Percentiles rank a stretch among this genome's conserved stretches.
phyloP scores from a whole-genome alignment of 2,888 invertebrate genomes.

The Trichopoda pennipes region DNA sequence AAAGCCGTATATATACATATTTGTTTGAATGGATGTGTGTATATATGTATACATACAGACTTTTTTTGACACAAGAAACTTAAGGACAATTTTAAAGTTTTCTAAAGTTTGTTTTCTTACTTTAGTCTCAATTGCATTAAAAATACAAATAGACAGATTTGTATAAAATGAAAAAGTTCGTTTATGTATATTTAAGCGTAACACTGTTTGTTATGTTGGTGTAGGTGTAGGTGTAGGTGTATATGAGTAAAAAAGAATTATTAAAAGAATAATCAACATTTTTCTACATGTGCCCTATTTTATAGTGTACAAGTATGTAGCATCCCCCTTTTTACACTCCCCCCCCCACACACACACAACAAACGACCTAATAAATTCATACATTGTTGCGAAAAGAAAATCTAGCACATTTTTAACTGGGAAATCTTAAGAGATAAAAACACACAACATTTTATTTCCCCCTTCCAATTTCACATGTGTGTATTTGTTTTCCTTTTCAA shows the following conservation, averaged over 20 bases:
- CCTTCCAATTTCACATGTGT: slow-evolving; percentile 18
- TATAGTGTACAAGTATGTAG: not conserved
- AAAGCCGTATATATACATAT: not conserved
- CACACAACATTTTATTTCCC: not conserved
- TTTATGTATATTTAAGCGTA: slow-evolving; percentile 3
- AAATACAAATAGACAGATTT: slow-evolving; percentile 50
- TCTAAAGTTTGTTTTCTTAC: slow-evolving; percentile 63
- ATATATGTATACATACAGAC: slow-evolving; percentile 33
- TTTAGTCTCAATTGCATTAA: slow-evolving; percentile 67
- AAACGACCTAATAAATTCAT: not conserved
- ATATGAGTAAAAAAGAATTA: not conserved
- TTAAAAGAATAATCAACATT: slow-evolving; percentile 5
- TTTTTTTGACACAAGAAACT: slow-evolving; percentile 64
- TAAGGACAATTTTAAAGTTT: slow-evolving; percentile 67
- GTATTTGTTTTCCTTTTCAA: slow-evolving; percentile 11
- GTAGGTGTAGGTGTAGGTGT: not conserved
- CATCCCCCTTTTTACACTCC: not conserved
- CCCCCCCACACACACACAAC: too few species aligned
- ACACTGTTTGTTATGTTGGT: not conserved
- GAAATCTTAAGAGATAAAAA: slow-evolving; percentile 13
- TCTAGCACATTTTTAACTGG: slow-evolving; percentile 32
- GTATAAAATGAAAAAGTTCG: not conserved
- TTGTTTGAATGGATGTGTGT: not conserved
- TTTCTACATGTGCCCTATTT: slow-evolving; percentile 47
- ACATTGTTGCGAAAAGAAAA: slow-evolving; percentile 31